Evolutionary conservation across 1,140 invertebrate genomes (phyloP), one percentile per base, ranked within the genome.

Genomic region (Mercenaria mercenaria): DNA sequence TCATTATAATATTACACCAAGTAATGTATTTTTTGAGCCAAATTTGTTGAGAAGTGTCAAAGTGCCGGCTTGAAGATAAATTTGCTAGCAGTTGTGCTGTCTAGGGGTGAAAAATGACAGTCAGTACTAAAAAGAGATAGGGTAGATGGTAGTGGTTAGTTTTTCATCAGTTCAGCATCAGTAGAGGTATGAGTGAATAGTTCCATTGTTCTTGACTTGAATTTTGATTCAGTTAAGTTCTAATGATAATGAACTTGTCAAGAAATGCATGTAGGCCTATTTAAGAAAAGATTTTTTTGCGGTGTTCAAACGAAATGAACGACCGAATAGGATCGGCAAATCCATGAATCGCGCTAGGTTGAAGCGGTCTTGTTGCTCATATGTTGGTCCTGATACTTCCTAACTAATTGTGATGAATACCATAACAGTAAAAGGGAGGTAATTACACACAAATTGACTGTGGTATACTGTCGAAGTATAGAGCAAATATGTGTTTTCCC

Each of bases 1-100:
- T 88, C 77, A 81, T 69, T 34, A 79, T 47, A 69, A 81, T 81
- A 79, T 61, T 69, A 64, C 76, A 74, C 59, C 8, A 26, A 41
- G 41, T 88, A 88, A 88, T 88, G 86, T 50, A 47, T 79, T 69
- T 80, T 56, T 79, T 50, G 59, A 81, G 86, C 86, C 86, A 88
- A 88, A 61, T 85, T 69, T 79, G 74, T 67, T 77, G 32, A 37
- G 56, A 61, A 41, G 76, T 80, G 76, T 80, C 59, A 88, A 81
- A 81, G 34, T 80, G 59, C 37, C 37, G 56, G 50, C 41, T 77
- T 64, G 52, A 72, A 81, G 61, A 67, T 69, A 81, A 80, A 88
- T 80, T 20, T 32, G n/a, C 56, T 56, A 81, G 52, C 86, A 81
- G 76, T 88, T 88, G 86, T 79, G 26, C n/a, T 50, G 67, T 74